Percentiles rank a stretch among this genome's conserved stretches.
Conservation (phyloP, 2,888 invertebrate species). For the Allygus modestus region DNA sequence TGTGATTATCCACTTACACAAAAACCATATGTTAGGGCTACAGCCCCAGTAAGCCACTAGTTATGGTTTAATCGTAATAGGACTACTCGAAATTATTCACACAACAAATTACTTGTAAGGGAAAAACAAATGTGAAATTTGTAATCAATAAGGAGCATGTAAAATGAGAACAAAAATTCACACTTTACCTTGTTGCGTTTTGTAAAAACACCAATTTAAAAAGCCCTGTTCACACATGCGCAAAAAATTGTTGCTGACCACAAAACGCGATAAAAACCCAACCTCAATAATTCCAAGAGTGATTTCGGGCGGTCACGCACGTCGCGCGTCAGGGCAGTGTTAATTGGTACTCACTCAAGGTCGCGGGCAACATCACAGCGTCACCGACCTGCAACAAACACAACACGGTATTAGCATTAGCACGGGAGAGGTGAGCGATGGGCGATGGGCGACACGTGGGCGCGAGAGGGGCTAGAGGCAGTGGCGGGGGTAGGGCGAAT, state of each 20-base stretch:
- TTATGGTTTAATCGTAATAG: too few species aligned
- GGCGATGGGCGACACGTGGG: not conserved
- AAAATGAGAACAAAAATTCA: too few species aligned
- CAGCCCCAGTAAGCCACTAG: too few species aligned
- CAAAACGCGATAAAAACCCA: not conserved
- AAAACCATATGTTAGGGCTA: too few species aligned
- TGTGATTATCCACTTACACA: too few species aligned
- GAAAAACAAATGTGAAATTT: too few species aligned
- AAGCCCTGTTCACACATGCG: not conserved
- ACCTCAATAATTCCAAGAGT: slow-evolving; percentile 19
- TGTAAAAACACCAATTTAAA: not conserved
- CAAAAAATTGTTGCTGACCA: slow-evolving; percentile 2
- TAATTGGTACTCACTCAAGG: not conserved
- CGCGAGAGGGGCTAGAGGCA: not conserved
- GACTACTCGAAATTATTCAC: too few species aligned
- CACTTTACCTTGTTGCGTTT: too few species aligned
- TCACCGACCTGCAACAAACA: slow-evolving; percentile 27
- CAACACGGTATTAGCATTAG: slow-evolving; percentile 11
- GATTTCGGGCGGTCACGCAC: slow-evolving; percentile 17
- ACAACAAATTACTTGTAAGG: too few species aligned
- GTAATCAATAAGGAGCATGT: too few species aligned
- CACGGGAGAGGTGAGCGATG: not conserved
- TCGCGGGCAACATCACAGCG: not conserved
- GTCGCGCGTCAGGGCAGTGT: not conserved
- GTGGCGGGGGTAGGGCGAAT: too few species aligned